Evolutionary conservation across 2,888 invertebrate genomes (phyloP), one percentile per base, ranked within the genome.

Genomic region (Cynaeus angustus): DNA sequence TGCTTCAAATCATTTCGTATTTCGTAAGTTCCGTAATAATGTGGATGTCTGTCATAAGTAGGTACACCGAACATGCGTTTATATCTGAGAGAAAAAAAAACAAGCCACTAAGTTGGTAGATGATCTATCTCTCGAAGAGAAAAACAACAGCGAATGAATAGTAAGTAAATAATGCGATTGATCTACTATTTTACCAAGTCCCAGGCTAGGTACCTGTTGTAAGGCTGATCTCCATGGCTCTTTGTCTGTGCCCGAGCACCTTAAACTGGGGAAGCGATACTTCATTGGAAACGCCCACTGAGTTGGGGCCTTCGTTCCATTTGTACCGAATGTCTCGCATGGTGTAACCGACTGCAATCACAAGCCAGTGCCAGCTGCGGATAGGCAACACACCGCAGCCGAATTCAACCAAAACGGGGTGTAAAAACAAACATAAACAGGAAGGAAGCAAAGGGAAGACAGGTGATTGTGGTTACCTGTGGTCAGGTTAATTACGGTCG

Each of bases 201-300:
- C 75, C 74, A 71, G 69, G 66, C 68, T 72, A 87, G 85, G 88
- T 94, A 97, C 96, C 96, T 93, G 96, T 96, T 86, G 96, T 96
- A 85, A 97, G 94, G 88, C 95, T 94, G 90, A 96, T 96, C 89
- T 96, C 96, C 94, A 95, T 95, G 84, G 94, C 95, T 86, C 95
- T 94, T 89, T 96, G 96, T 83, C 95, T 94, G 90, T 96, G 96
- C 85, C 97, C 97, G 88, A 97, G 93, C 87, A 97, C 96, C 91
- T 96, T 95, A 93, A 97, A 97, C 90, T 97, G 97, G 87, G 97
- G 97, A 87, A 97, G 92, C 85, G 96, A 95, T 88, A 97, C 96
- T 89, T 96, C 96, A 88, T 93, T 94, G 88, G 95, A 95, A 85
- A 97, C 95, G 87, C 95, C 96, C 87, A 97, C 96, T 86, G 96